Percentiles rank a stretch among this genome's conserved stretches.
These are phyloP conservation scores for Vultur gryphus DNA, from an alignment of 2,797 vertebrate species.

Conservation along the genomic window DNA sequence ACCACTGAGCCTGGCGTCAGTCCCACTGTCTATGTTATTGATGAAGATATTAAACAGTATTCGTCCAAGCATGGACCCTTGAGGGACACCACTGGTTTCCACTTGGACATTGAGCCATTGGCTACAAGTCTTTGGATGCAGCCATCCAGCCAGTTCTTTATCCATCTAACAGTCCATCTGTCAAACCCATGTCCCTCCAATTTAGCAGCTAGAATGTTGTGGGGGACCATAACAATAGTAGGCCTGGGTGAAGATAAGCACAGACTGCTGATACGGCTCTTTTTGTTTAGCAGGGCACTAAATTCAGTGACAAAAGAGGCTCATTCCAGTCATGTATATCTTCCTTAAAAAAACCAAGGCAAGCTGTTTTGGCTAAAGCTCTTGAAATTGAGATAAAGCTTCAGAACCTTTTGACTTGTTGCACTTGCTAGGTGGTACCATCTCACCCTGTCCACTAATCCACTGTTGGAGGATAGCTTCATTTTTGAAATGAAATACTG, in stretches of 20 bases:
- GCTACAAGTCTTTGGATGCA: not conserved
- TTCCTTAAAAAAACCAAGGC: not conserved
- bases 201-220: not conserved
- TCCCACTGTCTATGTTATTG: not conserved
- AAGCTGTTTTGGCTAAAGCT: not conserved
- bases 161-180: not conserved
- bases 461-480: not conserved
- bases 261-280: not conserved
- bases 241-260: not conserved
- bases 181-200: not conserved
- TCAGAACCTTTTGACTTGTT: not conserved
- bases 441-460: not conserved
- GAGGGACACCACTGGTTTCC: not conserved
- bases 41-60: not conserved
- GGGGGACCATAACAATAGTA: not conserved
- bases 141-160: not conserved
- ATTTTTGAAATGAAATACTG: not conserved
- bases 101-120: not conserved
- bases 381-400: not conserved
- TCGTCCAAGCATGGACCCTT: not conserved
- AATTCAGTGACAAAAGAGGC: not conserved
- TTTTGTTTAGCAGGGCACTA: not conserved
- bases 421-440: not conserved
- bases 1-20: not conserved
- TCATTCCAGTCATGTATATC: not conserved